phyloP scores from a whole-genome alignment of 1,140 invertebrate genomes.

The Cotesia typhae region DNA sequence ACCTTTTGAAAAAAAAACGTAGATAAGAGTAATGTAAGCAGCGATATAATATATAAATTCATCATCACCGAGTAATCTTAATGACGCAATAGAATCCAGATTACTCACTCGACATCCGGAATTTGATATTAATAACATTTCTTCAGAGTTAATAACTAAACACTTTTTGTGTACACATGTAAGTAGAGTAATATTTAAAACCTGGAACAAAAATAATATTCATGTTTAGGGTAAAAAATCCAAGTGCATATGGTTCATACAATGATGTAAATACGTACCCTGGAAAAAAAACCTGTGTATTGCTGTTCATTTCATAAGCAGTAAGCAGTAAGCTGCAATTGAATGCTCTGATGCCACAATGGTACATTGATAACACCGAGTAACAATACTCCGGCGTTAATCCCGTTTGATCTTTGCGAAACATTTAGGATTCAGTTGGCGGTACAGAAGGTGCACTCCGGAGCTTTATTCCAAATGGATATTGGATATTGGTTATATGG shows the following conservation, averaged over 20 bases:
- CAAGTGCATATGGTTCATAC: too few relatives aligned
- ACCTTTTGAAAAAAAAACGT: background rate
- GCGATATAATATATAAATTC: background rate
- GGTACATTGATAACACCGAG: constrained; percentile 15
- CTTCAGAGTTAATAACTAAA: too few relatives aligned
- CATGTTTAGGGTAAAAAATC: background rate
- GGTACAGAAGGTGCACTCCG: constrained; percentile 51
- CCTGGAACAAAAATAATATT: background rate
- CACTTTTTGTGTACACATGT: too few relatives aligned
- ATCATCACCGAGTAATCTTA: background rate
- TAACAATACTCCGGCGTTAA: constrained; percentile 18
- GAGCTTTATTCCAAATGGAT: constrained; percentile 49
- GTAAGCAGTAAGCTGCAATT: constrained; percentile 10
- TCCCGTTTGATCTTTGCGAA: constrained; percentile 35
- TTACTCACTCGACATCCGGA: constrained; percentile 15
- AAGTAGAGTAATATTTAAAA: too few relatives aligned
- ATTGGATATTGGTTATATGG: constrained; percentile 52
- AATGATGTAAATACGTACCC: background rate
- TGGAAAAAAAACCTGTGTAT: background rate
- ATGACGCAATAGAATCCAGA: constrained; percentile 8
- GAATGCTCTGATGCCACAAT: constrained; percentile 17
- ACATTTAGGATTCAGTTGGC: constrained; percentile 29
- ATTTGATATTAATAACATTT: background rate
- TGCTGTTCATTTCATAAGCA: constrained; percentile 23
- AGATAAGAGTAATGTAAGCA: background rate